Evolutionary conservation across 2,888 invertebrate genomes (phyloP).

Genomic region (Zaprionus bogoriensis): DNA sequence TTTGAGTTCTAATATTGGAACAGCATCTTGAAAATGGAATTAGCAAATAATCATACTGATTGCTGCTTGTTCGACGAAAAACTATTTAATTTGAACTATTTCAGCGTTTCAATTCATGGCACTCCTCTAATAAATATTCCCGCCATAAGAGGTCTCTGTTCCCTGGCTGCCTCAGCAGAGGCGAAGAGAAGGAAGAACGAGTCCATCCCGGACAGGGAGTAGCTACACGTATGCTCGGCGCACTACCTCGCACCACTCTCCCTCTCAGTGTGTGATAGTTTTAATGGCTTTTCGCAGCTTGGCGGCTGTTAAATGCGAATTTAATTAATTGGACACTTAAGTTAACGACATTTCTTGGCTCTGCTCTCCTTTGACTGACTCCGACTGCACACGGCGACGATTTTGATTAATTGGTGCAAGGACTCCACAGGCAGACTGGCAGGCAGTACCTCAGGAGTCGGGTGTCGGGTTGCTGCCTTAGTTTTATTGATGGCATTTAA

Average conservation of each 20-base stretch:
- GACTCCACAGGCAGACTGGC: conserved; percentile 45
- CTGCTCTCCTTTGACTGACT: conserved; percentile 63
- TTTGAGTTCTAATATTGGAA: too few relatives aligned
- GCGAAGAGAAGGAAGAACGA: background rate
- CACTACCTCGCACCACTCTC: background rate
- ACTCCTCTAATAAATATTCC: too few relatives aligned
- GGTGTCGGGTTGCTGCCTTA: conserved; percentile 53
- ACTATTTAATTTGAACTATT: too few relatives aligned
- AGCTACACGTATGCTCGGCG: background rate
- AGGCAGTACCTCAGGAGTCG: conserved; percentile 1
- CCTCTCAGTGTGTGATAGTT: conserved; percentile 69
- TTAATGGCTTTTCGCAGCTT: conserved; percentile 84
- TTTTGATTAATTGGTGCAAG: conserved; percentile 82
- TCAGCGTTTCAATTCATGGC: too few relatives aligned
- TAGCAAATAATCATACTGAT: too few relatives aligned
- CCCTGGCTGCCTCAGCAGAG: too few relatives aligned
- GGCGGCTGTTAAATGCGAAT: conserved; percentile 83
- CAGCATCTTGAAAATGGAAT: too few relatives aligned
- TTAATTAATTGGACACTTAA: conserved; percentile 84
- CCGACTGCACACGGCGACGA: conserved; percentile 79
- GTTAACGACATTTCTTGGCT: conserved; percentile 82
- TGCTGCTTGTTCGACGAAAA: too few relatives aligned
- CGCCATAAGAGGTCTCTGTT: too few relatives aligned
- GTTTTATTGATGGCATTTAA: conserved; percentile 38
- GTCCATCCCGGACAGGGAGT: background rate